Conservation (phyloP, 1,140 invertebrate genomes). For the Hyphantria cunea region DNA sequence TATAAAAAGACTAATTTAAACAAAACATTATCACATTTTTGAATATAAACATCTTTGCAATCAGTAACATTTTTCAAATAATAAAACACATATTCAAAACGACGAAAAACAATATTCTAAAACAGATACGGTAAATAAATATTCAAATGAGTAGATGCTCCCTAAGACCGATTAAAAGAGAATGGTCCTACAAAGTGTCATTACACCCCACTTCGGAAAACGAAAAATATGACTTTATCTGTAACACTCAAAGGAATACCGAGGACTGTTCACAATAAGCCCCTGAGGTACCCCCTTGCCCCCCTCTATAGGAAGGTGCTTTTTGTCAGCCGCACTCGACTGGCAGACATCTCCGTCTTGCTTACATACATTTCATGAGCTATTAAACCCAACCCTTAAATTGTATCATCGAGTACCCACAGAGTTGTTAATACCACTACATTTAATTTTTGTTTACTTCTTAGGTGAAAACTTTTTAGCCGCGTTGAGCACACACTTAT, state of each 20-base stretch:
- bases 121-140: not conserved
- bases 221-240: conserved; percentile 55
- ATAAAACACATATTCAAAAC: no score
- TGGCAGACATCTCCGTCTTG: conserved; percentile 55
- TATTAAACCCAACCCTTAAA: conserved; percentile 71
- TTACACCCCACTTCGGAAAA: conserved; percentile 20
- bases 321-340: conserved; percentile 56
- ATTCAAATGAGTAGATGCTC: not conserved
- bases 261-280: conserved; percentile 62
- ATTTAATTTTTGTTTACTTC: not conserved
- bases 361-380: conserved; percentile 80
- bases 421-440: conserved; percentile 1
- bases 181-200: conserved; percentile 24
- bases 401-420: not conserved
- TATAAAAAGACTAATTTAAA: no score
- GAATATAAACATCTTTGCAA: no score
- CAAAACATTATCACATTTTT: no score
- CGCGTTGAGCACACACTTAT: no score
- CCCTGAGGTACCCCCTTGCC: conserved; percentile 29
- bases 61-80: no score
- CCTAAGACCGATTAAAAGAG: conserved; percentile 26
- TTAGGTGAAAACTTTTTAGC: no score
- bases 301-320: conserved; percentile 51
- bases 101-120: no score
- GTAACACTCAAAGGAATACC: conserved; percentile 66